Base-by-base conservation (phyloP, 2,113 vertebrate species). In the Cyrtonyx montezumae region DNA sequence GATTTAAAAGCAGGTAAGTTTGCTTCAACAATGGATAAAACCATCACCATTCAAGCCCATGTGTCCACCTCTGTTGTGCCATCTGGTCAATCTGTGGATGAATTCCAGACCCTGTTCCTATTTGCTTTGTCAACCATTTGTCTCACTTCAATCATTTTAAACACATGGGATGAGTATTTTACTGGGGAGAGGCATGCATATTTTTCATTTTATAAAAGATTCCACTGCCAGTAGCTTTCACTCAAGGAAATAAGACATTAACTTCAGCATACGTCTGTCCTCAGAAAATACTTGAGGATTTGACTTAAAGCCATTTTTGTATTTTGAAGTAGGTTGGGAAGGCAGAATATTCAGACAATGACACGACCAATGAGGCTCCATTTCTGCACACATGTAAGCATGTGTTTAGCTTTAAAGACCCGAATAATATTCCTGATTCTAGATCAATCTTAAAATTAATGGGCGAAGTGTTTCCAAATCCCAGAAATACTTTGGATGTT, bases 151-250 rank as follows among this genome's bases (percentile, higher is more conserved):
- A 30, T n/a, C 69, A 11, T 37, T 36, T 69, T 32, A 53, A 75
- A 75, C 79, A 40, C 49, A 9, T 2, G 30, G 55, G 48, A 42
- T 13, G 56, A 79, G 37, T 6, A 28, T 32, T 63, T 62, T 3
- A 45, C 25, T 1, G 23, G 7, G 53, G 26, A 77, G 32, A 81
- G 15, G 0, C 5, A 46, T 12, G 11, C 12, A 0, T 34, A 17
- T 49, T 78, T 77, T 49, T 62, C 22, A 13, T 68, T 68, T 74
- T 19, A 11, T 28, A 51, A 18, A 40, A 74, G 32, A 19, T 22
- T 25, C 78, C 49, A 17, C 36, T 68, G 53, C 34, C 67, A 45
- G 51, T 3, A 73, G 78, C 67, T 77, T 73, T 36, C 22, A 5
- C 61, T 62, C 55, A 45, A 62, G 55, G 42, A 78, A 90, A 73